Conservation (phyloP, 2,888 invertebrate genomes). For the Neria commutata region DNA sequence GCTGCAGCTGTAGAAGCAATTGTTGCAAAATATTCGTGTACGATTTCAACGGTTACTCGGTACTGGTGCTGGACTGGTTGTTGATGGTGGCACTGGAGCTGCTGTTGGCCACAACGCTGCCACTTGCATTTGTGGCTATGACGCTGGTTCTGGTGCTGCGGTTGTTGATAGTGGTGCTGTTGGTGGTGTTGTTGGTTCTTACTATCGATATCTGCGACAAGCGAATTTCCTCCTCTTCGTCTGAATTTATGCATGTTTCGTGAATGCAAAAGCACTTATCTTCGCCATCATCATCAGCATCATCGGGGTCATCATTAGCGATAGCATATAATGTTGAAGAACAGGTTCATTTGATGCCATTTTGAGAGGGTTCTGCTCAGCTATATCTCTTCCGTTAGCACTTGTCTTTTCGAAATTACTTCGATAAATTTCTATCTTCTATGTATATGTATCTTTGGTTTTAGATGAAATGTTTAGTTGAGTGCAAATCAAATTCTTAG, state of each 20-base stretch:
- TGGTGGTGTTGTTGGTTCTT: too few species aligned
- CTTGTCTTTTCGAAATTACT: neutral
- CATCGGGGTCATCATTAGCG: too few species aligned
- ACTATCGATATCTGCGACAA: neutral
- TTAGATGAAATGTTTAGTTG: neutral
- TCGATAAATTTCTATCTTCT: neutral
- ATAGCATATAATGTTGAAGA: too few species aligned
- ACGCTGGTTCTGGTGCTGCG: neutral
- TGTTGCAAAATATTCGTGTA: neutral
- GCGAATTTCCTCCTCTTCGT: too few species aligned
- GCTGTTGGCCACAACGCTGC: neutral
- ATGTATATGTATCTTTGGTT: neutral
- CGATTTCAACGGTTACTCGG: neutral
- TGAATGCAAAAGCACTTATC: too few species aligned
- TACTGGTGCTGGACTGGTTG: neutral
- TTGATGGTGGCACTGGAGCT: neutral
- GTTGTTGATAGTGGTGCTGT: neutral
- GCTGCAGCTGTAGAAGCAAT: neutral
- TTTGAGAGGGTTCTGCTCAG: neutral
- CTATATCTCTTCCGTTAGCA: neutral
- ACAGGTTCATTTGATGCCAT: neutral
- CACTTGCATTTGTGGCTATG: neutral
- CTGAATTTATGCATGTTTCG: slow-evolving; percentile 1
- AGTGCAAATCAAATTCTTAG: neutral
- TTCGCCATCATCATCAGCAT: too few species aligned